A percentile compares a stretch with the other conserved stretches of the same genome.
These are phyloP conservation scores for Accipiter virgatus DNA, from an alignment of 2,113 vertebrate genomes.

Conservation along the genomic window DNA sequence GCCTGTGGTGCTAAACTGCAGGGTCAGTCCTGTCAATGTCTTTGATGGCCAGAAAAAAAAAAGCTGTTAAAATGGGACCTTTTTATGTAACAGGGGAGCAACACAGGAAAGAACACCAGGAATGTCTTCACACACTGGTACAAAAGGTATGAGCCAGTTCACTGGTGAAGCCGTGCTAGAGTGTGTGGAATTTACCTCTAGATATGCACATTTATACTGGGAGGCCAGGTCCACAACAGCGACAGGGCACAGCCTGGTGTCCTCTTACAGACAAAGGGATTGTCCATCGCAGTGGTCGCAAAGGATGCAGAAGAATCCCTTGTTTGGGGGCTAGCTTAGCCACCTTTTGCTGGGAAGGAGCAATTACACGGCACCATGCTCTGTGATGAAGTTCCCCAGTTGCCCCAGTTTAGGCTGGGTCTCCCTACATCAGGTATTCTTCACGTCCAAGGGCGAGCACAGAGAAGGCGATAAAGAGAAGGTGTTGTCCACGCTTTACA, in stretches of 20 bases:
- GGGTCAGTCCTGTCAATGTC: not conserved
- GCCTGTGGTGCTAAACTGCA: not conserved
- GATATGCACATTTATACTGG: not conserved
- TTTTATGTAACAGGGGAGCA: not conserved
- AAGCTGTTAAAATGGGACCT: not conserved
- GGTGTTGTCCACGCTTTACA: not conserved
- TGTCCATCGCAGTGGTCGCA: rapidly evolving
- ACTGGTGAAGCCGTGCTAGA: not conserved
- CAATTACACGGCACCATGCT: not conserved
- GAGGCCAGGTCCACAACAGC: not conserved
- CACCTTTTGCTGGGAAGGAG: not conserved
- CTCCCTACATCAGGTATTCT: not conserved
- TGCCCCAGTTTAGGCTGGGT: not conserved
- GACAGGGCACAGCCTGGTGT: not conserved
- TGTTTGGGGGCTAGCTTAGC: not conserved
- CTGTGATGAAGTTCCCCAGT: not conserved
- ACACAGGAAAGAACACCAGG: not conserved
- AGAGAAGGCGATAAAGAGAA: not conserved
- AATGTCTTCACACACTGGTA: not conserved
- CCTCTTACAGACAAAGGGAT: not conserved
- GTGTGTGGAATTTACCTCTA: not conserved
- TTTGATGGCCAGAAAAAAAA: not conserved
- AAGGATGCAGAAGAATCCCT: not conserved
- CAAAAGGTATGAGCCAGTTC: not conserved
- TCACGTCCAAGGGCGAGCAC: not conserved